phyloP scores from a whole-genome alignment of 2,113 vertebrate species.

The Enhydra lutris region DNA sequence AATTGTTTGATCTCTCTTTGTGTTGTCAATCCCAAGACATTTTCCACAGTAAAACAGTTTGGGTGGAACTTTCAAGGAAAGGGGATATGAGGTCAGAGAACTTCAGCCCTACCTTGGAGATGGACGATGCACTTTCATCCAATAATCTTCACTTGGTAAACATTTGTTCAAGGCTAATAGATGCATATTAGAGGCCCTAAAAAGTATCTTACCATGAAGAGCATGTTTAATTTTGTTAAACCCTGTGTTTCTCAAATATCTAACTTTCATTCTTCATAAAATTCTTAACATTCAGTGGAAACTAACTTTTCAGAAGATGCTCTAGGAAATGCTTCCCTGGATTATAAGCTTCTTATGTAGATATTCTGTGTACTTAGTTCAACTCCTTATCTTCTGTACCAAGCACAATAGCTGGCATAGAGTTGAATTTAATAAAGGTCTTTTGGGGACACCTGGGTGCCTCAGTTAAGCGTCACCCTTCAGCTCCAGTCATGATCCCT shows the following conservation, averaged over 20 bases:
- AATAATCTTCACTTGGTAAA: background rate
- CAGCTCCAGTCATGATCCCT: too few relatives aligned
- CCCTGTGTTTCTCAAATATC: constrained; percentile 1
- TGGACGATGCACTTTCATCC: background rate
- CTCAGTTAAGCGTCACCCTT: too few relatives aligned
- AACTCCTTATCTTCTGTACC: background rate
- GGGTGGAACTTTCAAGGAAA: background rate
- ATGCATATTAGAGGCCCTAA: background rate
- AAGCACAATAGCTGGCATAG: background rate
- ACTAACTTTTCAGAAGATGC: background rate
- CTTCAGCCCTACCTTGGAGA: background rate
- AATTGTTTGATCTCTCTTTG: background rate
- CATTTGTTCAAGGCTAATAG: background rate
- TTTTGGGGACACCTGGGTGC: background rate
- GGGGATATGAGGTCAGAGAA: background rate
- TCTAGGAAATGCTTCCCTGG: background rate
- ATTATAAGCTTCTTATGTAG: background rate
- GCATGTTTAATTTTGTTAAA: background rate
- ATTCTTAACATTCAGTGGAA: background rate
- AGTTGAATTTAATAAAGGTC: background rate
- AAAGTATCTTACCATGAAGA: background rate
- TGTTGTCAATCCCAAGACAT: background rate
- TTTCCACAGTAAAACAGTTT: background rate
- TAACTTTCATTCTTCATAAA: background rate
- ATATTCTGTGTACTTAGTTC: background rate